Evolutionary conservation across 2,797 vertebrate species (phyloP), one percentile per base, ranked within the genome.

Genomic region (Phrynocephalus forsythii): DNA sequence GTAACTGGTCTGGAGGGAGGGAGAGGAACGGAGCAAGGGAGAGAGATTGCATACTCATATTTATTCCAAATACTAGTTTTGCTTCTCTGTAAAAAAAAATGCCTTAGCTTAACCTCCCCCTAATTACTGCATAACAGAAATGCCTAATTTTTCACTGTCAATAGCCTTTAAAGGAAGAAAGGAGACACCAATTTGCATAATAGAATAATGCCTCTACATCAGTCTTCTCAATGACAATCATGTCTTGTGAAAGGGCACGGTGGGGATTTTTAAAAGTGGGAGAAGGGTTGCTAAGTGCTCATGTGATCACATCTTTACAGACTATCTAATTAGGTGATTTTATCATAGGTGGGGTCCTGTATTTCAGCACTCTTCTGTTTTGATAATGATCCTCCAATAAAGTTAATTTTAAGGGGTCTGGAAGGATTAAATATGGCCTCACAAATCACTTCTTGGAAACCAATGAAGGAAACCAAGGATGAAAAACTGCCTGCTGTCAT

Each of bases 371-470:
- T 85, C n/a, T 20, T 93, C 91, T 75, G 8, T 93, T 95, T 93
- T 93, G 71, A 93, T 93, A 90, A 91, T 87, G 85, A 63, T 94
- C 92, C 89, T 84, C 80, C 83, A 44, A 79, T 90, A 89, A 83
- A 69, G 24, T 88, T 81, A 52, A 30, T 91, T 93, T 94, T 95
- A 95, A 95, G 90, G 86, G 91, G 91, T 94, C 91, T 88, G 92
- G 90, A 96, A 89, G 87, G 92, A 95, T 94, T 95, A 91, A 91
- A 95, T 94, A 95, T 91, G 91, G 90, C 89, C 95, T 94, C 88
- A 92, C 90, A 95, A 94, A 96, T 92, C 86, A 93, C 76, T 94
- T 93, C 89, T 94, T 93, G 3, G 38, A 94, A 92, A 95, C 93
- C 91, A 87, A 92, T 84, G 67, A 93, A 95, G 92, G 24, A 89